phyloP scores from a whole-genome alignment of 2,888 invertebrate genomes.

The Galeopsomyia nigrocyanea region DNA sequence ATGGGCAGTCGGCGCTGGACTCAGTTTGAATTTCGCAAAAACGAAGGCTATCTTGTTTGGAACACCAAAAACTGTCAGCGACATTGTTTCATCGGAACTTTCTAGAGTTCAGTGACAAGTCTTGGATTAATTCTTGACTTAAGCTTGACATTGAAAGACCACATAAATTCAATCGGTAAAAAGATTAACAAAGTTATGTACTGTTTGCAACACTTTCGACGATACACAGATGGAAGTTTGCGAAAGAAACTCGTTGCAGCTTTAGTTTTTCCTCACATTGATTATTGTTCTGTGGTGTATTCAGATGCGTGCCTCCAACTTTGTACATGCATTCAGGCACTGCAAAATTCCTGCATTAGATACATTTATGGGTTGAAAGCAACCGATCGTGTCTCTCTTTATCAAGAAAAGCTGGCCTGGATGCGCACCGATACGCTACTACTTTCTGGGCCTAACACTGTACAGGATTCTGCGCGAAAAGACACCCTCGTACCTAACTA shows the following conservation, averaged over 20 bases:
- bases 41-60: not conserved
- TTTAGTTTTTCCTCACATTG: not conserved
- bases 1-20: not conserved
- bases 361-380: not conserved
- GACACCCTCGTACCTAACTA: no score
- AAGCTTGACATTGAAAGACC: not conserved
- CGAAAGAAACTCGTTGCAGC: not conserved
- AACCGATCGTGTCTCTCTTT: not conserved
- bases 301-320: not conserved
- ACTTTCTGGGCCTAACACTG: no score
- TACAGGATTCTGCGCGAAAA: no score
- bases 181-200: conserved; percentile 1
- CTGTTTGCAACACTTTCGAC: not conserved
- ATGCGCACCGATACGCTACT: no score
- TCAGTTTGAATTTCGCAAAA: not conserved
- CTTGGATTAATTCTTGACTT: not conserved
- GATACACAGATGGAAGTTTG: not conserved
- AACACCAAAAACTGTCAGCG: not conserved
- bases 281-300: not conserved
- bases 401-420: not conserved
- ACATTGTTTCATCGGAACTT: not conserved
- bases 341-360: conserved; percentile 1
- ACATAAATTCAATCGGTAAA: not conserved
- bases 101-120: not conserved
- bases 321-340: not conserved